Conservation (phyloP, 2,888 invertebrate genomes). For the Drosophila macrospina region DNA sequence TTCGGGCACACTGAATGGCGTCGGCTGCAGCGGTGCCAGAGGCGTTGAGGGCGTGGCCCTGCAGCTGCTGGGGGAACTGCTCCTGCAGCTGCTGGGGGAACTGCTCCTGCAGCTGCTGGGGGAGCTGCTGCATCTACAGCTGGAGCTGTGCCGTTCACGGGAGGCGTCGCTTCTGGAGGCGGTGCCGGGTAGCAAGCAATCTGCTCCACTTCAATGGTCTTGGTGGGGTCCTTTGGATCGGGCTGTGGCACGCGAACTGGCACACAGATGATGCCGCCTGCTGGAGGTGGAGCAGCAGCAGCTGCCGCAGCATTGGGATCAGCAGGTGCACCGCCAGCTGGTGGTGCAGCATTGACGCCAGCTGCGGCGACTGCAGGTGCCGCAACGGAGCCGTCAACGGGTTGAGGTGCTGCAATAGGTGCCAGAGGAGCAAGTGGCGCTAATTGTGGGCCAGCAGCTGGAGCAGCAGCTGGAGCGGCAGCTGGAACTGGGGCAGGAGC, state of each 20-base stretch:
- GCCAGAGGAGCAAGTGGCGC: conserved; percentile 38
- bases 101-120: neutral
- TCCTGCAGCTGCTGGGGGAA: conserved; percentile 9
- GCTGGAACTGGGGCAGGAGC: conserved; percentile 15
- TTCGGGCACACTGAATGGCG: conserved; percentile 67
- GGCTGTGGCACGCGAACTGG: conserved; percentile 83
- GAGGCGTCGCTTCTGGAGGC: conserved; percentile 62
- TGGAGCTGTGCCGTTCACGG: conserved; percentile 44
- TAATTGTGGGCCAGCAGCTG: conserved; percentile 7
- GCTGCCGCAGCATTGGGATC: neutral
- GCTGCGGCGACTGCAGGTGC: conserved; percentile 14
- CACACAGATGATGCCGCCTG: conserved; percentile 82
- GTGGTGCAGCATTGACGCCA: conserved; percentile 25
- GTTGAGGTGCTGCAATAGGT: conserved; percentile 30
- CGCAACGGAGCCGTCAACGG: conserved; percentile 22
- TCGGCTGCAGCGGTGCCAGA: conserved; percentile 60
- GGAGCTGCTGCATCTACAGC: conserved; percentile 1
- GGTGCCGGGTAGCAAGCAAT: conserved; percentile 84
- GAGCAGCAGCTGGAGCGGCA: neutral
- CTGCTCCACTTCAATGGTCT: conserved; percentile 82
- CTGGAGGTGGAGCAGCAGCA: conserved; percentile 45
- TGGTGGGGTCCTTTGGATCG: conserved; percentile 82
- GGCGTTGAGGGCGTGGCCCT: conserved; percentile 14
- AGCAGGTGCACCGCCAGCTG: conserved; percentile 1
- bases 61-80: neutral